These are phyloP conservation scores for Motacilla tschutschensis DNA, from an alignment of 2,113 vertebrate genomes.

Conservation along the genomic window DNA sequence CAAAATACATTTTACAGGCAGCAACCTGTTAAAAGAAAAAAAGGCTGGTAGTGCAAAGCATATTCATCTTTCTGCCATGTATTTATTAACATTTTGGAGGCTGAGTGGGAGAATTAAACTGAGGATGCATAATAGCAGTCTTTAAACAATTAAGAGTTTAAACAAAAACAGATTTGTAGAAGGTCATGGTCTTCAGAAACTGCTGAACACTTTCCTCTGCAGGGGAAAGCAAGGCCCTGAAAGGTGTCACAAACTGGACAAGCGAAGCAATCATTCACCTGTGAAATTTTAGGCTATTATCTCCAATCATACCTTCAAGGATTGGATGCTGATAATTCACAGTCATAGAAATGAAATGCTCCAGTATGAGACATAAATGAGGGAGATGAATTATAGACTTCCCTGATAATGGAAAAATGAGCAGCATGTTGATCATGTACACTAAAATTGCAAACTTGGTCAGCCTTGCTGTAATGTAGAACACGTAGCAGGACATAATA, in stretches of 20 bases:
- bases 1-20: not conserved
- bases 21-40: not conserved
- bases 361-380: not conserved
- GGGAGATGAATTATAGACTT: slow-evolving; percentile 39
- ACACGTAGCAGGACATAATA: not conserved
- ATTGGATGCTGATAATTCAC: slow-evolving; percentile 45
- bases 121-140: not conserved
- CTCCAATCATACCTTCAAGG: slow-evolving; percentile 33
- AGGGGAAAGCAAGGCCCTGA: not conserved
- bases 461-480: not conserved
- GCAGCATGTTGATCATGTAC: slow-evolving; percentile 18
- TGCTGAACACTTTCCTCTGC: not conserved
- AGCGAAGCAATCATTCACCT: slow-evolving; percentile 31
- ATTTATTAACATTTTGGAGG: not conserved
- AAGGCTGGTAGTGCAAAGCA: not conserved
- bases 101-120: not conserved
- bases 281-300: slow-evolving; percentile 33
- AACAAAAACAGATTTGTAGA: not conserved
- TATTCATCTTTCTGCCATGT: not conserved
- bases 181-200: not conserved
- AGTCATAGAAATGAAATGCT: slow-evolving; percentile 38
- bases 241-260: not conserved
- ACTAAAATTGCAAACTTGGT: slow-evolving; percentile 26
- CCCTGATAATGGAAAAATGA: slow-evolving; percentile 39
- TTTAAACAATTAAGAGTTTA: not conserved